Base-by-base conservation (phyloP, 2,888 invertebrate species). In the Coremacera marginata region DNA sequence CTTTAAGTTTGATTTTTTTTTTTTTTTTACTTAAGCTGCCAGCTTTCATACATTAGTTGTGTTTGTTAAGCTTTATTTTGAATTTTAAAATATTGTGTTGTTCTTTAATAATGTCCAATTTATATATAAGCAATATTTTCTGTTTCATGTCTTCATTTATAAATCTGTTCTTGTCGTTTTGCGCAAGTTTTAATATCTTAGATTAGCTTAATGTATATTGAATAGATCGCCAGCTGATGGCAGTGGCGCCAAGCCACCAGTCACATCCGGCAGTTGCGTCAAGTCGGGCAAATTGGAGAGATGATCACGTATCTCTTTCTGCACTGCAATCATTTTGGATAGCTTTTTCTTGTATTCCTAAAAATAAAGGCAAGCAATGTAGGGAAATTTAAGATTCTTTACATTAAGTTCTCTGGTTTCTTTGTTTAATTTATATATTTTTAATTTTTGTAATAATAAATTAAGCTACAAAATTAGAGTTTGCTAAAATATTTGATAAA, bases 221-320 rank as follows among this genome's bases (percentile, higher is more conserved):
- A 98, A 98, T 57, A 98, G 92, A 90, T 98, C 98, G 2, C 98
- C 98, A 52, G 98, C 98, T 4, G 98, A 97, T 52, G 98, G 98
- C 80, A 98, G 90, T 0, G 98, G 98, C 49, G 97, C 96, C 55
- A 98, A 90, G 9, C 97, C 97, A 25, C 96, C 97, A 0, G 96
- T 97, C 0, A 98, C 96, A 86, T 97, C 96, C 0, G 98, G 98
- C 75, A 98, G 90, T 80, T 96, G 94, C 0, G 96, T 96, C 80
- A 98, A 92, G 88, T 98, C 98, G 0, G 98, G 98, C 81, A 98
- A 91, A 89, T 96, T 98, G 81, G 96, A 95, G 85, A 98, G 94
- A 90, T 98, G 98, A 16, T 96, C 95, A 87, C 95, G 95, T 34
- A 98, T 93, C 90, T 98, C 98, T 68, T 95, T 93, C 85, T 96